Conservation (phyloP, 1,140 invertebrate species). For the Zelostemma sp. region DNA sequence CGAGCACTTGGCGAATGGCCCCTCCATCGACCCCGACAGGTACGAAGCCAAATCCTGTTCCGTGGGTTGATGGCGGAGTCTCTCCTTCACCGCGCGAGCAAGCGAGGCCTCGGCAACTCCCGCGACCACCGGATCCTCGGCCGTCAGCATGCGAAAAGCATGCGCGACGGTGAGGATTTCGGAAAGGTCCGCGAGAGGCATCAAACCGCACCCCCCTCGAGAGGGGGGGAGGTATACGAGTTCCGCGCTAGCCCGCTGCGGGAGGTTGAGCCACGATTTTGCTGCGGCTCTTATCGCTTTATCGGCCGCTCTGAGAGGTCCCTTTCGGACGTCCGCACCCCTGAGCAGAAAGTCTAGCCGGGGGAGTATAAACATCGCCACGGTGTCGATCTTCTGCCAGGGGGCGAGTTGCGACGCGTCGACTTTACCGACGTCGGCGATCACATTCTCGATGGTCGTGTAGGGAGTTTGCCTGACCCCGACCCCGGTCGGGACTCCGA, state of each 20-base stretch:
- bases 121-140: too few species aligned
- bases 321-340: slow-evolving; percentile 38
- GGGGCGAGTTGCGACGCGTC: slow-evolving; percentile 52
- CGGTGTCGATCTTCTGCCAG: slow-evolving; percentile 62
- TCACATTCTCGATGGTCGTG: slow-evolving; percentile 23
- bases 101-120: too few species aligned
- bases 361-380: slow-evolving; percentile 56
- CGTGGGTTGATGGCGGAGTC: too few species aligned
- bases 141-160: slow-evolving; percentile 46
- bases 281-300: slow-evolving; percentile 31
- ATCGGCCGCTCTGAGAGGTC: slow-evolving; percentile 30
- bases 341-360: slow-evolving; percentile 51
- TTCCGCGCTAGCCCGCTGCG: slow-evolving; percentile 50
- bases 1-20: too few species aligned
- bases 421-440: slow-evolving; percentile 24
- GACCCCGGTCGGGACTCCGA: slow-evolving; percentile 51
- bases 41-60: too few species aligned
- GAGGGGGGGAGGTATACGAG: slow-evolving; percentile 30
- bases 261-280: slow-evolving; percentile 51
- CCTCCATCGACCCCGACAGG: too few species aligned
- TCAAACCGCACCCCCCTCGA: slow-evolving; percentile 41
- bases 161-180: slow-evolving; percentile 45
- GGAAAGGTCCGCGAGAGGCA: slow-evolving; percentile 37
- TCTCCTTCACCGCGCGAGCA: too few species aligned
- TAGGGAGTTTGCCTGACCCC: slow-evolving; percentile 39